These are phyloP conservation scores for Diacarnus erythraeanus DNA, from an alignment of 37 sponge, comb jelly and placozoan species.

Conservation along the genomic window DNA sequence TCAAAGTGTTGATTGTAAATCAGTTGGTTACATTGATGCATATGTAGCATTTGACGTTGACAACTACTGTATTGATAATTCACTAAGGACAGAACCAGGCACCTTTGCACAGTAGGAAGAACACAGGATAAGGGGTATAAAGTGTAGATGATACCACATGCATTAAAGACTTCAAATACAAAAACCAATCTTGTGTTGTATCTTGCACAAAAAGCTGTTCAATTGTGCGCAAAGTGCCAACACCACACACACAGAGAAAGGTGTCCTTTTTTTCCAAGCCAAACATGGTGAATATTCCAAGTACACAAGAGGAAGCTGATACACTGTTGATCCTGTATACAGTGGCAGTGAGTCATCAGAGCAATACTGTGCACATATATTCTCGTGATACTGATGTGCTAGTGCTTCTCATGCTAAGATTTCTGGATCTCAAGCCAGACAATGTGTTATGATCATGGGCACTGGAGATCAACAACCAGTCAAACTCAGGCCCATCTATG, in stretches of 20 bases:
- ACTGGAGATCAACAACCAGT: background rate
- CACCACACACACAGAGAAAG: too few species aligned
- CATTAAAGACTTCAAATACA: background rate
- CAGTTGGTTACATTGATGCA: background rate
- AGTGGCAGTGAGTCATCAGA: too few species aligned
- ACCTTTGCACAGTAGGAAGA: background rate
- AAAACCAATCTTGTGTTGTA: too few species aligned
- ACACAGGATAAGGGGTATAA: too few species aligned
- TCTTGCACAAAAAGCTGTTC: too few species aligned
- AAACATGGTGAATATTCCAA: background rate
- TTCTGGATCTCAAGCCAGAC: background rate
- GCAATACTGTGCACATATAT: too few species aligned
- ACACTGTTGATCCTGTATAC: background rate
- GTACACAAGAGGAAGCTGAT: background rate
- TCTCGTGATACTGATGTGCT: slow-evolving; percentile 4
- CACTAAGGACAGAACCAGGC: background rate
- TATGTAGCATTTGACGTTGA: too few species aligned
- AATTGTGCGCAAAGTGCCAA: too few species aligned
- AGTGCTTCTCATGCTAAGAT: background rate
- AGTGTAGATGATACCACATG: background rate
- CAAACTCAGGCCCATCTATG: too few species aligned
- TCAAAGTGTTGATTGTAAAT: background rate
- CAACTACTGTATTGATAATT: background rate
- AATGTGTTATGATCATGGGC: too few species aligned
- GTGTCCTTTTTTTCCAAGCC: too few species aligned